Evolutionary conservation across 1,140 invertebrate species (phyloP).

Genomic region (Micrasema longulum): DNA sequence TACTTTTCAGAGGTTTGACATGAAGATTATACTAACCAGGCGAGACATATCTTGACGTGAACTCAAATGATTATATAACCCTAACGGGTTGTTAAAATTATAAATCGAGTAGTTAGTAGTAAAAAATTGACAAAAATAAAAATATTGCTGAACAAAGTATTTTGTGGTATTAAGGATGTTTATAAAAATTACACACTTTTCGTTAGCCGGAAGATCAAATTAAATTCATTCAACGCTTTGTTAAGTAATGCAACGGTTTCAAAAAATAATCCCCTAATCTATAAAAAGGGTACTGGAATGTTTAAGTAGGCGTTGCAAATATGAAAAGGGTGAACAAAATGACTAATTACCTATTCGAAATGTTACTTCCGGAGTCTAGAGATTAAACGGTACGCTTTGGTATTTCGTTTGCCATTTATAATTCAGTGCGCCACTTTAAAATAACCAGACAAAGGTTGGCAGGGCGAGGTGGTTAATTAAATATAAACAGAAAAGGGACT

Average conservation of each 20-base stretch:
- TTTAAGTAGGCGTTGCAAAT: no score
- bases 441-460: background rate
- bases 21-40: no score
- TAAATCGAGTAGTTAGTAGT: no score
- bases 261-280: conserved; percentile 1
- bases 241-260: conserved; percentile 17
- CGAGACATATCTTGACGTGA: no score
- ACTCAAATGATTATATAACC: no score
- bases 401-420: conserved; percentile 24
- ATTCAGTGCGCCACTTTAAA: conserved; percentile 23
- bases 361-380: conserved; percentile 4
- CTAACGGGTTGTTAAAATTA: no score
- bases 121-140: no score
- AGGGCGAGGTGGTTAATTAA: background rate
- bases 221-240: background rate
- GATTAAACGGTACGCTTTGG: conserved; percentile 9
- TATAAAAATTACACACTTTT: background rate
- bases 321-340: conserved; percentile 18
- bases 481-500: no score
- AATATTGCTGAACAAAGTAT: no score
- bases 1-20: no score
- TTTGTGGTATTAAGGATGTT: no score
- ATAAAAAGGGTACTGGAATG: background rate
- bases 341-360: conserved; percentile 40
- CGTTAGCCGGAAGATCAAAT: background rate